Percentiles rank a stretch among this genome's conserved stretches.
These are phyloP conservation scores for Condylura cristata DNA, from an alignment of 2,113 vertebrate genomes.

Conservation along the genomic window DNA sequence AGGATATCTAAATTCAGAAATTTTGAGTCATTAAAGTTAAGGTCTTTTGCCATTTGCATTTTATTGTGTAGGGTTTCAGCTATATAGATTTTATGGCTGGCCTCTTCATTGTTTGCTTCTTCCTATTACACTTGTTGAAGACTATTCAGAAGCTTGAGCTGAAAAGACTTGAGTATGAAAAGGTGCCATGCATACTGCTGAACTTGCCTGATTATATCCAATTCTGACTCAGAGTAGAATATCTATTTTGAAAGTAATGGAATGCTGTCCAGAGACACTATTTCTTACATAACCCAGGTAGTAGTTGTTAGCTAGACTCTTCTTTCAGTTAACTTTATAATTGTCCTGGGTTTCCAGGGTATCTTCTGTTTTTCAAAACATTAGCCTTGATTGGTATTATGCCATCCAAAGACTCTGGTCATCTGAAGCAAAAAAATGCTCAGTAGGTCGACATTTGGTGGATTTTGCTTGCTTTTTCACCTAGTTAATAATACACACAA, in stretches of 20 bases:
- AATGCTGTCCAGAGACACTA: neutral
- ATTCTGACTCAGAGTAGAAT: neutral
- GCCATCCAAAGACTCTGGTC: neutral
- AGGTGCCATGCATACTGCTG: neutral
- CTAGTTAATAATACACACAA: neutral
- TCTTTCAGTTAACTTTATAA: conserved; percentile 24
- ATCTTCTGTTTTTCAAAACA: conserved; percentile 1
- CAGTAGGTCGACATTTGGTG: neutral
- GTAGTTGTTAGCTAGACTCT: conserved; percentile 8
- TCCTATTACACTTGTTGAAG: neutral
- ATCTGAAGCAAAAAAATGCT: conserved; percentile 32
- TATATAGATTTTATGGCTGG: neutral
- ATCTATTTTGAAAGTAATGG: conserved; percentile 28
- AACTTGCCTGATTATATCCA: conserved; percentile 1
- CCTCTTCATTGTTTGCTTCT: neutral
- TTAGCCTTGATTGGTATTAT: conserved; percentile 5
- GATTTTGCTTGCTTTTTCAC: conserved; percentile 49
- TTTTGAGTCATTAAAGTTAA: conserved; percentile 37
- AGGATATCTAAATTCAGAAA: conserved; percentile 13
- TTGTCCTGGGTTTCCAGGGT: neutral
- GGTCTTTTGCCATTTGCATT: neutral
- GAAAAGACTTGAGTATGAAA: neutral
- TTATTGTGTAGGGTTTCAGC: neutral
- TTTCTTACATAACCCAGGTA: neutral
- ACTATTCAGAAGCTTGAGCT: conserved; percentile 28